Percentiles rank a stretch among this genome's conserved stretches.
Evolutionary conservation across 2,888 invertebrate species (phyloP).

Genomic region (Caenorhabditis sp.): DNA sequence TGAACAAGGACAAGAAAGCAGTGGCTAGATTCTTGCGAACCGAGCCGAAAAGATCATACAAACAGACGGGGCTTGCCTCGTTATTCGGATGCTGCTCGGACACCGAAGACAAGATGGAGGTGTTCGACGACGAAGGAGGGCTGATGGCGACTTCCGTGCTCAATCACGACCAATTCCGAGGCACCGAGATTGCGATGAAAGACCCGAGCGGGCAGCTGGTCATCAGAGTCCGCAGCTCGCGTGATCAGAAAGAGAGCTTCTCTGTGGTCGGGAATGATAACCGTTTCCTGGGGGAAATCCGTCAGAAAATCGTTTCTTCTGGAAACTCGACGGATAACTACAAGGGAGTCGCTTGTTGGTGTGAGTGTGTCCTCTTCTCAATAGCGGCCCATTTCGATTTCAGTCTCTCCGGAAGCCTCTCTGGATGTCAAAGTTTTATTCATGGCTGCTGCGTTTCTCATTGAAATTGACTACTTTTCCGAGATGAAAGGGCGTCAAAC

Average conservation of each 20-base stretch:
- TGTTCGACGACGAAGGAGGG: constrained; percentile 34
- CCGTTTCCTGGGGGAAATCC: constrained; percentile 49
- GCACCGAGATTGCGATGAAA: constrained; percentile 34
- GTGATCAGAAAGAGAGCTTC: constrained; percentile 39
- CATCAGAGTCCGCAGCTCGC: constrained; percentile 9
- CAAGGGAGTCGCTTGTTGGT: constrained; percentile 54
- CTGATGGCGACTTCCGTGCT: constrained; percentile 34
- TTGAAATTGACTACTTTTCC: constrained; percentile 49
- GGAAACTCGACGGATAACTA: constrained; percentile 49
- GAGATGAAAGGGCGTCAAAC: constrained; percentile 18
- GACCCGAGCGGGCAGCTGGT: constrained; percentile 25
- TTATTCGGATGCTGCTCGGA: constrained; percentile 48
- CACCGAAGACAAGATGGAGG: constrained; percentile 46
- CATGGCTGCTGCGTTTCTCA: constrained; percentile 43
- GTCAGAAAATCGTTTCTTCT: constrained; percentile 51
- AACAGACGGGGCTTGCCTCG: constrained; percentile 37
- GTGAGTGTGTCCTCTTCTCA: constrained; percentile 7
- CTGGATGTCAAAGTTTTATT: constrained; percentile 41
- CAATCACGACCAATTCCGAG: constrained; percentile 26
- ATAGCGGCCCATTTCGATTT: neutral
- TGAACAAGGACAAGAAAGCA: constrained; percentile 48
- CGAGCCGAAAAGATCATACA: constrained; percentile 30
- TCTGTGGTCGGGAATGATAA: constrained; percentile 17
- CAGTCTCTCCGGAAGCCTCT: constrained; percentile 36
- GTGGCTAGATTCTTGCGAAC: constrained; percentile 47